Conservation (phyloP, 1,140 invertebrate genomes). For the Manduca sexta region DNA sequence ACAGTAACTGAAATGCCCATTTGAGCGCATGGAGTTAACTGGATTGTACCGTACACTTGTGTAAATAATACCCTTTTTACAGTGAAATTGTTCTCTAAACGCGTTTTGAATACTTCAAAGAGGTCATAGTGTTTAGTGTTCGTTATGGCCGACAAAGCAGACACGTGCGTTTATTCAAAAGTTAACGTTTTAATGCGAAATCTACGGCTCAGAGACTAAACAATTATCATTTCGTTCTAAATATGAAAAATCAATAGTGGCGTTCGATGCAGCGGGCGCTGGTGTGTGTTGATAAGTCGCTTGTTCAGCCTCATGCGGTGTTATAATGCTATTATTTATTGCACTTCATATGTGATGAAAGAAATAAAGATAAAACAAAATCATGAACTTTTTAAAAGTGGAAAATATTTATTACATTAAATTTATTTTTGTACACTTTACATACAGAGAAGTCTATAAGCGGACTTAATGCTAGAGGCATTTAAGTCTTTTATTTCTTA, state of each 20-base stretch:
- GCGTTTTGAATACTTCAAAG: constrained; percentile 24
- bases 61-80: constrained; percentile 29
- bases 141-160: constrained; percentile 20
- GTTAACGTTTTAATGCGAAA: constrained; percentile 42
- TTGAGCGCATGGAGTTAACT: constrained; percentile 9
- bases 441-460: too few species aligned
- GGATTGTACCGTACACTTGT: constrained; percentile 14
- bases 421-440: too few species aligned
- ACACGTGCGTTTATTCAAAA: constrained; percentile 33
- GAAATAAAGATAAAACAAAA: too few species aligned
- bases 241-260: constrained; percentile 40
- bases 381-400: too few species aligned
- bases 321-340: too few species aligned
- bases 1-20: constrained; percentile 11
- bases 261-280: constrained; percentile 7
- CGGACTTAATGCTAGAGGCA: too few species aligned
- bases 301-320: too few species aligned
- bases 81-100: constrained; percentile 22
- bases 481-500: too few species aligned
- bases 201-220: constrained; percentile 23
- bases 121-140: constrained; percentile 18
- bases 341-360: too few species aligned
- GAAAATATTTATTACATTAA: too few species aligned
- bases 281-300: too few species aligned
- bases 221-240: constrained; percentile 33